Evolutionary conservation across 2,113 vertebrate genomes (phyloP), one percentile per base, ranked within the genome.

Genomic region (Sarotherodon lohbergeri): DNA sequence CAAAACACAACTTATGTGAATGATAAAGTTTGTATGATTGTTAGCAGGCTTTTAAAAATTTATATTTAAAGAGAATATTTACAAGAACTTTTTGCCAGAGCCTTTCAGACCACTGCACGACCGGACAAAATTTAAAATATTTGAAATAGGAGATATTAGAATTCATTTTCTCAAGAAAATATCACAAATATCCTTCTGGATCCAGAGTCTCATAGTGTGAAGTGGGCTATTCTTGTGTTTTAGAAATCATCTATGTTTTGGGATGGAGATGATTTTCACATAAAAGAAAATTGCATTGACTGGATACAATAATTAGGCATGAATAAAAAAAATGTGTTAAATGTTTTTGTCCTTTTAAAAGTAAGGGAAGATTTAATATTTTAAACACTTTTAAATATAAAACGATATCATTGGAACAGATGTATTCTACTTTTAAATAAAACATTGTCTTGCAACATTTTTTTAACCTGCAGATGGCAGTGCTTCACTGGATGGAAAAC

Each of bases 81-180:
- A 43, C 22, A 73, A 73, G 0, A 43, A 43, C 34, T 0, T 68
- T 73, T 73, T 7, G 11, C 3, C 1, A 73, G 22, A 27, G 36
- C 14, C 8, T 46, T 73, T 46, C 3, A 1, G 22, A 27, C n/a
- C n/a, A 24, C 19, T 43, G 5, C 12, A 14, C 43, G 39, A 71
- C 12, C 0, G 2, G 19, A 22, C 11, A 68, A 8, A 9, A 68
- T 68, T 41, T 0, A 4, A 41, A 22, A 41, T 68, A 41, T 27
- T 27, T 27, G 5, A 46, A 68, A 34, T 9, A 19, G 29, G 5
- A 1, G 1, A 34, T 10, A 34, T 6, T 1, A 16, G 29, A 9
- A 61, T 17, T 17, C 3, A 61, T 2, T 55, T 5, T 55, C n/a
- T 55, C n/a, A 22, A 4, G 14, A 10, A 61, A 61, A 61, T 32